phyloP scores from a whole-genome alignment of 1,140 invertebrate species.

The Panagrolaimus sp. region DNA sequence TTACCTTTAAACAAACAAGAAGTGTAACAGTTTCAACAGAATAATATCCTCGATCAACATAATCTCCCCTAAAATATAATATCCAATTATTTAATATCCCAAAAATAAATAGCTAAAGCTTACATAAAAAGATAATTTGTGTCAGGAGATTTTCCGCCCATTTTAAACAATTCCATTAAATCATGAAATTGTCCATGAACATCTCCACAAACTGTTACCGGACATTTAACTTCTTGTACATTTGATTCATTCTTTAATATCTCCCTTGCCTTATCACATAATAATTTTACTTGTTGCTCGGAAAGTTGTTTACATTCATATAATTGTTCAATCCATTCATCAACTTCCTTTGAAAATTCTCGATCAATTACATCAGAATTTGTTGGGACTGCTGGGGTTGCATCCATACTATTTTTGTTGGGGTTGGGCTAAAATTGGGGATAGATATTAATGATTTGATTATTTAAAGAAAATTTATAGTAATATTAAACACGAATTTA shows the following conservation, averaged over 20 bases:
- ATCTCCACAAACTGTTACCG: constrained; percentile 96
- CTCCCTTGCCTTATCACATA: constrained; percentile 64
- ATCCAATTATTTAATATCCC: constrained; percentile 24
- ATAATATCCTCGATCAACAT: constrained; percentile 97
- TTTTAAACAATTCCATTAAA: constrained; percentile 33
- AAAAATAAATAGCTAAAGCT: constrained; percentile 19
- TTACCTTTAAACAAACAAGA: constrained; percentile 87
- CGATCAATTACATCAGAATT: constrained; percentile 77
- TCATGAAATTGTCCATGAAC: constrained; percentile 99
- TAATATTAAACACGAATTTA: too few species aligned
- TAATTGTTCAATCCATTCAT: constrained; percentile 10
- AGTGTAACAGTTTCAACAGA: constrained; percentile 96
- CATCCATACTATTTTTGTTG: too few species aligned
- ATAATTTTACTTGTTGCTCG: constrained; percentile 9
- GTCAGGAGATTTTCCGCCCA: constrained; percentile 30
- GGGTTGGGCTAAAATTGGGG: too few species aligned
- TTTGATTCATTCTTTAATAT: constrained; percentile 97
- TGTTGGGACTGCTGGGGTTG: constrained; percentile 14
- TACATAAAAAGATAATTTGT: constrained; percentile 33
- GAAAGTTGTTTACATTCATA: constrained; percentile 12
- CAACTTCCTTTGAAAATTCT: constrained; percentile 65
- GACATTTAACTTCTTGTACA: constrained; percentile 92
- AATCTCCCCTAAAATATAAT: constrained; percentile 67
- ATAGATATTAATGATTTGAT: too few species aligned
- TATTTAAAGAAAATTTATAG: too few species aligned